A percentile compares a stretch with the other conserved stretches of the same genome.
Conservation (phyloP, 2,113 vertebrate species). For the Charadrius vociferus region DNA sequence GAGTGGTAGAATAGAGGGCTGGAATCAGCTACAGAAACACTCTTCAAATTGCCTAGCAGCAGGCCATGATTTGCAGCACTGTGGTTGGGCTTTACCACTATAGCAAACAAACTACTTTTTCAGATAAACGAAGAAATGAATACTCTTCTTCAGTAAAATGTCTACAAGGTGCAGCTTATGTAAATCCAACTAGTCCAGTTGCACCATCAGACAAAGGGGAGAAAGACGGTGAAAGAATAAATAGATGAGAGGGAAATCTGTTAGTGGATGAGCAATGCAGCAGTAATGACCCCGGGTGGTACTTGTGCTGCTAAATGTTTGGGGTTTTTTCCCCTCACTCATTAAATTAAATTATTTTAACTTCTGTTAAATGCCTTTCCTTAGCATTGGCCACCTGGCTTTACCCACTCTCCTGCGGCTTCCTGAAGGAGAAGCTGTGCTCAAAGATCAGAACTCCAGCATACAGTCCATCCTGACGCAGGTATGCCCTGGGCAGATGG, state of each 20-base stretch:
- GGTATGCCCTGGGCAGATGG: rapidly evolving
- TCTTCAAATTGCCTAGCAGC: background rate
- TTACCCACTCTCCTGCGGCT: background rate
- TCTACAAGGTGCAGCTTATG: background rate
- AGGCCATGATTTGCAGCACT: background rate
- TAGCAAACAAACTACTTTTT: background rate
- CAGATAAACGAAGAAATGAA: background rate
- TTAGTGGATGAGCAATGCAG: background rate
- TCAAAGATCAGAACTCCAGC: background rate
- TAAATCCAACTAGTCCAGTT: background rate
- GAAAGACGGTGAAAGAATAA: background rate
- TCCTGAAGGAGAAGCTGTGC: background rate
- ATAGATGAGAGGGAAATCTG: background rate
- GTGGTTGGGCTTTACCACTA: background rate
- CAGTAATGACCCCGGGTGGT: background rate
- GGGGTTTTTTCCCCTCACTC: background rate
- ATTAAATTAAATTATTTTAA: constrained; percentile 4
- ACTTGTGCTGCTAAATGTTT: background rate
- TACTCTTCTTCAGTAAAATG: background rate
- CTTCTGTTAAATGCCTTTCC: background rate
- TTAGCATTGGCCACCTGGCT: background rate
- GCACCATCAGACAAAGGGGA: background rate
- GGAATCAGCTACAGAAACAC: background rate
- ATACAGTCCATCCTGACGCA: background rate
- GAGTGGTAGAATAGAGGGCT: background rate